phyloP scores from a whole-genome alignment of 2,797 vertebrate genomes.

The Taenioides sp. region DNA sequence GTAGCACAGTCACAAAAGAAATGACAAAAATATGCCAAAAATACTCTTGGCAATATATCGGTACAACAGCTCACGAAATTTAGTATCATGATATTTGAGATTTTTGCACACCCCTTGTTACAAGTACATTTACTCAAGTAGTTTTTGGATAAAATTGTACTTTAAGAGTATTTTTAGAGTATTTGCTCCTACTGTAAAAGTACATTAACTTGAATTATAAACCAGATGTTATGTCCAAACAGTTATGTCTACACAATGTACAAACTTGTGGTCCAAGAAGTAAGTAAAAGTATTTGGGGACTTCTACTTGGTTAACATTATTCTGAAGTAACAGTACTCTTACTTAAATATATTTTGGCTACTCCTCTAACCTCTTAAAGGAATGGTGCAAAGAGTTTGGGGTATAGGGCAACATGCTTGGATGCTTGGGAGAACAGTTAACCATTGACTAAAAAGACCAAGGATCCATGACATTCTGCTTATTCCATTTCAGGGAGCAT shows the following conservation, averaged over 20 bases:
- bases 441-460: slow-evolving; percentile 71
- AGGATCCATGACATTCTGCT: slow-evolving; percentile 61
- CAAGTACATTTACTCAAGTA: not conserved
- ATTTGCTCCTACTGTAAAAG: not conserved
- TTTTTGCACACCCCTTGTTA: not conserved
- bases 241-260: not conserved
- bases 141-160: not conserved
- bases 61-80: too few relatives aligned
- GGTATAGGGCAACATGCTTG: slow-evolving; percentile 8
- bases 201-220: not conserved
- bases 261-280: too few relatives aligned
- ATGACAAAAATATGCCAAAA: too few relatives aligned
- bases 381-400: slow-evolving; percentile 14
- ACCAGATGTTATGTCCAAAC: not conserved
- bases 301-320: not conserved
- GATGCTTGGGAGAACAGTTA: slow-evolving; percentile 75
- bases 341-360: not conserved
- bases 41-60: too few relatives aligned
- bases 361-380: slow-evolving; percentile 9
- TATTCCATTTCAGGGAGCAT: slow-evolving; percentile 54
- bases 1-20: too few relatives aligned
- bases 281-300: too few relatives aligned
- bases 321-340: not conserved
- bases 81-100: too few relatives aligned
- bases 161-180: not conserved